Evolutionary conservation across 2,888 invertebrate genomes (phyloP).

Genomic region (Cheilosia variabilis): DNA sequence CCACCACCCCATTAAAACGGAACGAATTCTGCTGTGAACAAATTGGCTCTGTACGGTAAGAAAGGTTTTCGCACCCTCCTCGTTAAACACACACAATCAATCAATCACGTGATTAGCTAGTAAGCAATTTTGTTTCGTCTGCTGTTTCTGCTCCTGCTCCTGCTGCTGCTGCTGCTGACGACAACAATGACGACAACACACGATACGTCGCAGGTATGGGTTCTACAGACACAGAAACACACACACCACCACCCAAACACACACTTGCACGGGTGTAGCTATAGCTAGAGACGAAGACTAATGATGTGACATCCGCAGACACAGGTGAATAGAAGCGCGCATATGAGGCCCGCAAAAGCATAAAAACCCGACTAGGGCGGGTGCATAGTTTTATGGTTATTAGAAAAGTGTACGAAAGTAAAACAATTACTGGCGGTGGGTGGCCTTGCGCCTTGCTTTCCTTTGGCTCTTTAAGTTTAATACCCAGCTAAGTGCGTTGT

Average conservation of each 20-base stretch:
- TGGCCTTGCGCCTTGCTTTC: background rate
- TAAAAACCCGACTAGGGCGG: conserved; percentile 58
- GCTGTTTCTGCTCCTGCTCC: conserved; percentile 35
- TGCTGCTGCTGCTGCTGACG: conserved; percentile 17
- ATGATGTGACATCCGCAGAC: conserved; percentile 78
- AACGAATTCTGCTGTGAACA: conserved; percentile 53
- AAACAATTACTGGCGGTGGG: conserved; percentile 63
- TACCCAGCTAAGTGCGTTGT: background rate
- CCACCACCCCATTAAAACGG: background rate
- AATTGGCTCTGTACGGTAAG: conserved; percentile 68
- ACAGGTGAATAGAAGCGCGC: conserved; percentile 73
- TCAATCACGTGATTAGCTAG: conserved; percentile 76
- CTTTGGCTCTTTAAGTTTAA: conserved; percentile 3
- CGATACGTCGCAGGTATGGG: conserved; percentile 44
- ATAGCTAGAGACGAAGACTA: conserved; percentile 75
- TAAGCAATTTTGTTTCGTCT: conserved; percentile 75
- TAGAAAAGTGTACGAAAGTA: conserved; percentile 72
- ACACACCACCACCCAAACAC: background rate
- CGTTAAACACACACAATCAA: conserved; percentile 75
- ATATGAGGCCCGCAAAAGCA: conserved; percentile 70
- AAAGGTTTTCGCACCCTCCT: conserved; percentile 71
- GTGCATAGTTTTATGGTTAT: conserved; percentile 74
- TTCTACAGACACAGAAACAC: conserved; percentile 21
- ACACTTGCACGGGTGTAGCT: background rate
- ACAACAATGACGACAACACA: conserved; percentile 25